Conservation (phyloP, 2,888 invertebrate genomes). For the Nomada goodeniana region DNA sequence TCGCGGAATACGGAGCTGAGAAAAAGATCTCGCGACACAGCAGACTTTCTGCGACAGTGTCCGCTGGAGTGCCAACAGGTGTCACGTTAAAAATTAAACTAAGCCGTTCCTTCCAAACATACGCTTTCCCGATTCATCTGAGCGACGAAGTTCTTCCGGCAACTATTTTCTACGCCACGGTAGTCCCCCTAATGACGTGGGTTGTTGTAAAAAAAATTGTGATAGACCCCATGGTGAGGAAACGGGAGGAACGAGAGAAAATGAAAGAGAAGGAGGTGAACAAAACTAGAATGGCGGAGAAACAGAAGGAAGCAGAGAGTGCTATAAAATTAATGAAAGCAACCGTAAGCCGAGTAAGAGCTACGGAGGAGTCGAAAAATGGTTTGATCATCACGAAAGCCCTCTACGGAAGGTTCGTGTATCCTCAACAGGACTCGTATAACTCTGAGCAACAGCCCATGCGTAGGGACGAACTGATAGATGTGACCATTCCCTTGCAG, state of each 20-base stretch:
- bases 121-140: constrained; percentile 94
- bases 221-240: constrained; percentile 92
- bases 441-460: constrained; percentile 72
- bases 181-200: constrained; percentile 94
- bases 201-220: constrained; percentile 93
- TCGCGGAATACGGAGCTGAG: constrained; percentile 96
- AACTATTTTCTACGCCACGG: constrained; percentile 96
- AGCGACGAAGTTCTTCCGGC: constrained; percentile 96
- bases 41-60: constrained; percentile 93
- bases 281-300: constrained; percentile 90
- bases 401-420: constrained; percentile 90
- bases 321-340: constrained; percentile 96
- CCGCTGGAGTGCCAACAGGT: constrained; percentile 94
- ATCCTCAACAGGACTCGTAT: constrained; percentile 75
- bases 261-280: constrained; percentile 93
- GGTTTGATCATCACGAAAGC: constrained; percentile 95
- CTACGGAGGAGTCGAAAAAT: constrained; percentile 92
- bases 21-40: constrained; percentile 97
- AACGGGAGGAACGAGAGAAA: constrained; percentile 91
- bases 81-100: constrained; percentile 95
- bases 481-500: constrained; percentile 97
- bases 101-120: constrained; percentile 94
- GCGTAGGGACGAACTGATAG: constrained; percentile 88
- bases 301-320: constrained; percentile 93
- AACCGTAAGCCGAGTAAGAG: constrained; percentile 92